Evolutionary conservation across 2,113 vertebrate species (phyloP).

Genomic region (Conger conger): DNA sequence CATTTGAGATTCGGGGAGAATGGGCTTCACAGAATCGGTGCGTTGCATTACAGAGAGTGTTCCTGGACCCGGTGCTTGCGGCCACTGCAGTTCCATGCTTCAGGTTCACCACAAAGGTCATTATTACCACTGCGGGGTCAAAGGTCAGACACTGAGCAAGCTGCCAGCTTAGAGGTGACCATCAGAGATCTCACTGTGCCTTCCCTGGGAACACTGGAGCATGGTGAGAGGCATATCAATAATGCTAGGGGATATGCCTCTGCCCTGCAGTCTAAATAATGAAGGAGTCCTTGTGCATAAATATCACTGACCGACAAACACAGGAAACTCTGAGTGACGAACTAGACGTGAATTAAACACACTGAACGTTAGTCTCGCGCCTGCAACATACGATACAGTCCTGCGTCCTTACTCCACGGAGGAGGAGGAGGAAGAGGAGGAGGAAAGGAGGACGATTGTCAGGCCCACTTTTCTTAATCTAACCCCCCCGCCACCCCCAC

Average conservation of each 20-base stretch:
- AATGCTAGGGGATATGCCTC: too few species aligned
- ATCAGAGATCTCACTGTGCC: conserved; percentile 64
- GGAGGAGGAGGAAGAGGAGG: conserved; percentile 39
- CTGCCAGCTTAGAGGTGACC: conserved; percentile 62
- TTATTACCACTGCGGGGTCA: conserved; percentile 78
- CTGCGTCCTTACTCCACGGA: conserved; percentile 14
- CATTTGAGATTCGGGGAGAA: background rate
- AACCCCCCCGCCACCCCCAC: conserved; percentile 50
- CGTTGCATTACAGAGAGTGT: background rate
- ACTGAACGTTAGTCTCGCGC: conserved; percentile 34
- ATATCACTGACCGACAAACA: conserved; percentile 71
- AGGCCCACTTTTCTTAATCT: conserved; percentile 64
- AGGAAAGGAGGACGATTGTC: conserved; percentile 54
- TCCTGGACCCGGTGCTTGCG: conserved; percentile 38
- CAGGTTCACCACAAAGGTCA: conserved; percentile 62
- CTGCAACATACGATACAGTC: conserved; percentile 17
- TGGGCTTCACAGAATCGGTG: background rate
- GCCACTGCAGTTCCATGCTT: conserved; percentile 56
- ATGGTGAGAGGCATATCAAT: too few species aligned
- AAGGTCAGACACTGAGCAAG: conserved; percentile 73
- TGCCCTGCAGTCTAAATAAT: conserved; percentile 72
- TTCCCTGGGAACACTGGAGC: conserved; percentile 69
- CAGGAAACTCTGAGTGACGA: conserved; percentile 55
- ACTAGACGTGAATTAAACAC: conserved; percentile 59
- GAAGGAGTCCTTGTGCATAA: conserved; percentile 70